Base-by-base conservation (phyloP, 2,888 invertebrate species). In the Gisinianus flammeolus region DNA sequence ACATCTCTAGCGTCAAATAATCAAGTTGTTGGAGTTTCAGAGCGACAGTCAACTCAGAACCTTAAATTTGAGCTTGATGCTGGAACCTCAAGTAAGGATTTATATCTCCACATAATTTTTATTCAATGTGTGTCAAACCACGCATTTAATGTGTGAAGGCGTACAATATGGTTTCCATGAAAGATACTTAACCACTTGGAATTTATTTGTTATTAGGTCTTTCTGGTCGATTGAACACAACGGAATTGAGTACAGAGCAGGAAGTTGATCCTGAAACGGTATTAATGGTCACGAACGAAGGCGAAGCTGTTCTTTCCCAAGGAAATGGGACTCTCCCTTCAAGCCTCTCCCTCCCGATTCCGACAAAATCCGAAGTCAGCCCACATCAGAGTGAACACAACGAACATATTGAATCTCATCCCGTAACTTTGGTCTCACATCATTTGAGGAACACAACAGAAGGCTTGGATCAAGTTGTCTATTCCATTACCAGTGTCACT, bases 401-500 rank as follows among this genome's bases (percentile, higher is more conserved):
- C 52, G 68, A 78, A 10, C 77, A 76, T 54, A 8, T 76, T 22
- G 62, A 66, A 52, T 52, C 69, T 31, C 81, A 81, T 56, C 81
- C 81, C 0, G 72, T 81, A 8, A 77, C 81, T 8, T 67, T 81
- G 24, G 64, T 81, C 12, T 76, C 79, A 0, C 66, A 76, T 31
- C 77, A 77, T 44, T 58, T 70, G 12, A 44, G 33, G 10, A 76
- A 69, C 35, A 26, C 66, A 28, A 70, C 66, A 0, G 70, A 78
- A 19, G 79, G 77, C 22, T 28, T 80, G 33, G 80, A 78, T 52
- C 80, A 81, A 71, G 80, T 82, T 12, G 82, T 82, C 0, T 82
- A 82, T 70, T 82, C 81, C 0, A 82, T 82, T 26, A 75, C 81
- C 5, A 81, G 81, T 44, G 78, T 82, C 30, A 62, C 80, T 24